Conservation (phyloP, 2,797 vertebrate genomes). For the Jordanella pulchra region DNA sequence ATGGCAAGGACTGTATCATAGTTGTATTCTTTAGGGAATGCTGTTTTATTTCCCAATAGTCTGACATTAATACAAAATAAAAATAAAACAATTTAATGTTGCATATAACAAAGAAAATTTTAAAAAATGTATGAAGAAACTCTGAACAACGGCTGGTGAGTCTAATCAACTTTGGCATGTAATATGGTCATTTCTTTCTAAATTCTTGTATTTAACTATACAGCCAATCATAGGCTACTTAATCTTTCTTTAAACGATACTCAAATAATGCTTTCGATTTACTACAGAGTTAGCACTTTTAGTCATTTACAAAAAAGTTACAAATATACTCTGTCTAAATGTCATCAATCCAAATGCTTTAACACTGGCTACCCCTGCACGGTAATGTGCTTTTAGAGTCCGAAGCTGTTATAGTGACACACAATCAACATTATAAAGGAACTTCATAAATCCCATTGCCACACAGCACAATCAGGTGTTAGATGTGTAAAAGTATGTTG, state of each 20-base stretch:
- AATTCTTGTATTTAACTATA: conserved; percentile 8
- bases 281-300: background rate
- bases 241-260: background rate
- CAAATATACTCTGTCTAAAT: background rate
- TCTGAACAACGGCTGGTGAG: conserved; percentile 22
- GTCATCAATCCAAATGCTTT: background rate
- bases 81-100: background rate
- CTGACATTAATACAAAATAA: conserved; percentile 1
- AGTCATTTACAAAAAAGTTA: background rate
- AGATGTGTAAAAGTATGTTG: no score
- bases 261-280: background rate
- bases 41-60: background rate
- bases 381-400: background rate
- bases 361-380: background rate
- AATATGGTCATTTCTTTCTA: background rate
- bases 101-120: background rate
- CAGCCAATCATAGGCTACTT: background rate
- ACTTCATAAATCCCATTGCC: background rate
- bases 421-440: background rate
- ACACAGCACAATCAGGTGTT: no score
- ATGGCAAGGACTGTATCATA: conserved; percentile 25
- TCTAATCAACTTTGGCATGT: conserved; percentile 7
- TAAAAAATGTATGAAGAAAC: background rate
- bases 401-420: background rate
- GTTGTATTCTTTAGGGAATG: conserved; percentile 21